Evolutionary conservation across 1,140 invertebrate genomes (phyloP), one percentile per base, ranked within the genome.

Genomic region (Leptinotarsa lineolata): DNA sequence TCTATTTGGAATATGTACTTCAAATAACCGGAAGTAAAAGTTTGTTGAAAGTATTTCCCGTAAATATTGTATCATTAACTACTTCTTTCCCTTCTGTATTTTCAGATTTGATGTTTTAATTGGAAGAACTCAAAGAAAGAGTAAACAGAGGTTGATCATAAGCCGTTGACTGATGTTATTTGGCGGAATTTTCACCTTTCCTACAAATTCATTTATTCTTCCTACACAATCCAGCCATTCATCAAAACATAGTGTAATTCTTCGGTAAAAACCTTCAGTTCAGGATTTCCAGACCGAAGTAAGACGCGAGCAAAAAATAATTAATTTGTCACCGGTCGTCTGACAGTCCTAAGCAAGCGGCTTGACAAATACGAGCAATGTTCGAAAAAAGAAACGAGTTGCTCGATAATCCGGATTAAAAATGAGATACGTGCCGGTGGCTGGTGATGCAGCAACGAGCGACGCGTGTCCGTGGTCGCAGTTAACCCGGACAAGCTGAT

Each of bases 391-490:
- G 74, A 74, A 74, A 75, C 74, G 76, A 75, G 72, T 77, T 68
- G 68, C 30, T 69, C 68, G 78, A 79, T 80, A 81, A 81, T 81
- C 79, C 78, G 78, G 81, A 82, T 81, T 82, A 81, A 81, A 82
- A 81, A 82, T 80, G 81, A 81, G 79, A 78, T 78, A 81, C 80
- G 80, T 79, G 80, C 76, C 74, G 64, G 70, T 13, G 20, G 18
- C n/a, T n/a, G 63, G 8, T 39, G 30, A 39, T 39, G 30, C 30
- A 39, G 30, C 30, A 54, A 45, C 24, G 71, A 77, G 69, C 71
- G 70, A 76, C 79, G 78, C 73, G 76, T 73, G 77, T 66, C 79
- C 22, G 74, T 64, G 75, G 74, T 74, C 59, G 69, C 60, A 71
- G 68, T 59, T 81, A 81, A 81, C 79, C 78, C 78, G 58, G 61